These are phyloP conservation scores for Drosophila nigromelanica DNA, from an alignment of 1,140 invertebrate species.

Conservation along the genomic window DNA sequence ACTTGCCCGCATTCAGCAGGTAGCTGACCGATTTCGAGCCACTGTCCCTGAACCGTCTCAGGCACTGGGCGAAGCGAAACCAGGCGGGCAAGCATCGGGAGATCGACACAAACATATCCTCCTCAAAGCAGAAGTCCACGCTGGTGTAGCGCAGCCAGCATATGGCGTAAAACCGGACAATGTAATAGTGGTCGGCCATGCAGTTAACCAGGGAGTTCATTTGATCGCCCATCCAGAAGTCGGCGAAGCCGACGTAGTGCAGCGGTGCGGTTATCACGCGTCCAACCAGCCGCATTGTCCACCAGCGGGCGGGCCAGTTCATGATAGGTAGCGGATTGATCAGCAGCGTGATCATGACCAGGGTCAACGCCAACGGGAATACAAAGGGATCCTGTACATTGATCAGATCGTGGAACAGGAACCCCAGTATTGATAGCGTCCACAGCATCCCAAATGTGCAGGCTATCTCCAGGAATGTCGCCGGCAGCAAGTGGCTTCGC, in stretches of 20 bases:
- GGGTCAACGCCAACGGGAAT: conserved; percentile 87
- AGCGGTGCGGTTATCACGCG: conserved; percentile 92
- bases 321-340: conserved; percentile 88
- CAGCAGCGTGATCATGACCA: conserved; percentile 86
- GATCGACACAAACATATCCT: conserved; percentile 84
- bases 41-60: conserved; percentile 88
- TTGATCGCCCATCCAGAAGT: conserved; percentile 97
- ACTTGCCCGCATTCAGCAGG: conserved; percentile 92
- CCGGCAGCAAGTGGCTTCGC: conserved; percentile 88
- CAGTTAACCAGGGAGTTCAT: conserved; percentile 92
- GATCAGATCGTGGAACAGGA: conserved; percentile 85
- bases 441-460: conserved; percentile 89
- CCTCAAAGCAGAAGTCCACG: conserved; percentile 67
- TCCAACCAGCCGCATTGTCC: conserved; percentile 83
- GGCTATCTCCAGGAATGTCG: conserved; percentile 89
- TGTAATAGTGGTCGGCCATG: conserved; percentile 92
- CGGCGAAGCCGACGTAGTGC: conserved; percentile 93
- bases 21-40: conserved; percentile 89
- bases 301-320: conserved; percentile 86
- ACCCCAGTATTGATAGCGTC: conserved; percentile 85
- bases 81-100: conserved; percentile 92
- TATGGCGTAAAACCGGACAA: conserved; percentile 87
- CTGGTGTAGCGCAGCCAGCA: conserved; percentile 84
- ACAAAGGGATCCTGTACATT: conserved; percentile 85
- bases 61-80: conserved; percentile 94